phyloP scores from a whole-genome alignment of 2,797 vertebrate species.

The Apogon hyalosoma region DNA sequence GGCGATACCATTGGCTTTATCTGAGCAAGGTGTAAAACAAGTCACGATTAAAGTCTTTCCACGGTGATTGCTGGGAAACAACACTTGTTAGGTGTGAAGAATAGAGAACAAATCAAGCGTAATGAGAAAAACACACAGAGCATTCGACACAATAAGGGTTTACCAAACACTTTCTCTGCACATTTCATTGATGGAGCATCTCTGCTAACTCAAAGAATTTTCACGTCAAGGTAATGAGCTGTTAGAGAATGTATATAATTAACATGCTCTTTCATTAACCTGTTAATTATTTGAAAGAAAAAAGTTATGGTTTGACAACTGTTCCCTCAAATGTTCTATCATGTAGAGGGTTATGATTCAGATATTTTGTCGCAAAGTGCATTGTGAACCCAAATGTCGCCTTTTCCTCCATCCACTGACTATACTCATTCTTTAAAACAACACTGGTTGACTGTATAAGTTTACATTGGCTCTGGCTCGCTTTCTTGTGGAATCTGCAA shows the following conservation, averaged over 20 bases:
- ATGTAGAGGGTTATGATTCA: too few species aligned
- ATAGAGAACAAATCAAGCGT: slow-evolving; percentile 18
- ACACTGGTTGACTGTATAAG: too few species aligned
- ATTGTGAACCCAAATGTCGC: too few species aligned
- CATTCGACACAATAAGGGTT: slow-evolving; percentile 16
- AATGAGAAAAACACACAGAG: slow-evolving; percentile 28
- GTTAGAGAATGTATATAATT: slow-evolving; percentile 43
- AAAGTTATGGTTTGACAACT: slow-evolving; percentile 37
- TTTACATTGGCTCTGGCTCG: too few species aligned
- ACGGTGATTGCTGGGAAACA: slow-evolving; percentile 43
- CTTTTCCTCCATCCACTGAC: too few species aligned
- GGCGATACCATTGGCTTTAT: slow-evolving; percentile 37
- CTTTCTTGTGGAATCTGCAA: too few species aligned
- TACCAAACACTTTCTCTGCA: slow-evolving; percentile 10
- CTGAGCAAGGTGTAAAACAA: slow-evolving; percentile 49
- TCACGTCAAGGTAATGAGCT: slow-evolving; percentile 36
- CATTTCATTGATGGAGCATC: slow-evolving; percentile 9
- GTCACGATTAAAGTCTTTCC: slow-evolving; percentile 33
- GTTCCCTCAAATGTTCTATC: slow-evolving; percentile 21
- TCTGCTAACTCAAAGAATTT: background rate
- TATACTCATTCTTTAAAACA: too few species aligned
- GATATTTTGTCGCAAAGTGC: too few species aligned
- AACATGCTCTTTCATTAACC: slow-evolving; percentile 44
- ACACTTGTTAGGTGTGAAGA: slow-evolving; percentile 33
- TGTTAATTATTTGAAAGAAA: slow-evolving; percentile 31